These are phyloP conservation scores for Cheilosia vulpina DNA, from an alignment of 2,888 invertebrate genomes.

Conservation along the genomic window DNA sequence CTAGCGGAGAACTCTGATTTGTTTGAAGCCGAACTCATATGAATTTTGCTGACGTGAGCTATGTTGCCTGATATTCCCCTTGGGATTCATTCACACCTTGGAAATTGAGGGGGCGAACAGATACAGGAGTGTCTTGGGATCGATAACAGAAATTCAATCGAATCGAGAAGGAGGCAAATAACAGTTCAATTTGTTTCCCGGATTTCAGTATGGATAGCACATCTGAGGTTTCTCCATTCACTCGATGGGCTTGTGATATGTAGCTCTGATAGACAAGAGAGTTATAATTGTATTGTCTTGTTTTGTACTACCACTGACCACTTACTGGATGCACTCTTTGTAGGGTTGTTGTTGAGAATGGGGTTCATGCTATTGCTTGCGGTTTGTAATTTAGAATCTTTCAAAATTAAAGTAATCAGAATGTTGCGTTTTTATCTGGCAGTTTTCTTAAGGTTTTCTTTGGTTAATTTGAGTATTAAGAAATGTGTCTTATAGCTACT, in stretches of 20 bases:
- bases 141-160: constrained; percentile 51
- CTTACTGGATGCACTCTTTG: constrained; percentile 12
- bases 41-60: constrained; percentile 35
- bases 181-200: constrained; percentile 41
- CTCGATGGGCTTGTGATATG: not conserved
- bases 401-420: too few species aligned
- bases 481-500: too few species aligned
- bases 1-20: constrained; percentile 21
- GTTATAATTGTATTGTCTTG: constrained; percentile 13
- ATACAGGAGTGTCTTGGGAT: constrained; percentile 15
- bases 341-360: constrained; percentile 17
- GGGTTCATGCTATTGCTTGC: not conserved
- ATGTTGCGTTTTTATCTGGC: too few species aligned
- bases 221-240: constrained; percentile 44
- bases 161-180: not conserved
- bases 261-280: constrained; percentile 6
- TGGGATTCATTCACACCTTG: not conserved
- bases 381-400: too few species aligned
- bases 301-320: constrained; percentile 13
- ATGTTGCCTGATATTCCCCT: constrained; percentile 1
- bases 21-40: not conserved
- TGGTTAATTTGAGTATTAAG: too few species aligned
- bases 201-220: constrained; percentile 46
- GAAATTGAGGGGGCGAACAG: constrained; percentile 10
- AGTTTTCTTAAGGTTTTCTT: too few species aligned